Percentiles rank a stretch among this genome's conserved stretches.
These are phyloP conservation scores for Polypterus bichir DNA, from an alignment of 2,113 vertebrate genomes.

Conservation along the genomic window DNA sequence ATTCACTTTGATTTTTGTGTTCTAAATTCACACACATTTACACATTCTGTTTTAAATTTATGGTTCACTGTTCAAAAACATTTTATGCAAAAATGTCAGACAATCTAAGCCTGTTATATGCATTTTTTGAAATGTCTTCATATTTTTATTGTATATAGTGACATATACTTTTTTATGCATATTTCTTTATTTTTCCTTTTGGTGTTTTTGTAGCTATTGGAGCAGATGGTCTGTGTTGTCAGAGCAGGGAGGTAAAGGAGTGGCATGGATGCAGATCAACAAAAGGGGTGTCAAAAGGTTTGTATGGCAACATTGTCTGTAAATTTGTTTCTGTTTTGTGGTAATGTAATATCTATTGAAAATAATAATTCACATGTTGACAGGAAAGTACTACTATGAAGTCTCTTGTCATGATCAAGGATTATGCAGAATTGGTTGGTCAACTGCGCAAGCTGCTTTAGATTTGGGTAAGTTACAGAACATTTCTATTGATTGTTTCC, in stretches of 20 bases:
- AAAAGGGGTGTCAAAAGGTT: conserved; percentile 81
- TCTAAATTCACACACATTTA: no score
- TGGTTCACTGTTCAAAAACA: no score
- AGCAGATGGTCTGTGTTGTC: conserved; percentile 84
- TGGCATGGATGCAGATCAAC: conserved; percentile 95
- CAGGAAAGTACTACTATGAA: conserved; percentile 87
- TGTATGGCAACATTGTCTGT: neutral
- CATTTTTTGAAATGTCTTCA: no score
- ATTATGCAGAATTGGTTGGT: conserved; percentile 90
- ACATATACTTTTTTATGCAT: neutral
- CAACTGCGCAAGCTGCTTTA: conserved; percentile 75
- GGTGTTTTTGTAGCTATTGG: conserved; percentile 67
- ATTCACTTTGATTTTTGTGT: no score
- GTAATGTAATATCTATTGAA: neutral
- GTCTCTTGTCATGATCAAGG: conserved; percentile 88
- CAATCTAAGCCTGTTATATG: no score
- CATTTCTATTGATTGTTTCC: no score
- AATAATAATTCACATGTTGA: neutral
- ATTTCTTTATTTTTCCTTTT: neutral
- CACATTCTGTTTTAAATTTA: no score
- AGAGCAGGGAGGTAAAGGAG: conserved; percentile 94
- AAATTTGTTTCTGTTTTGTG: neutral
- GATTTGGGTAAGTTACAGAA: conserved; percentile 66
- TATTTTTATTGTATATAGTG: neutral
- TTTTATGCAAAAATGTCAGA: no score